phyloP scores from a whole-genome alignment of 1,140 invertebrate species.

The Drosophila ercepeae region DNA sequence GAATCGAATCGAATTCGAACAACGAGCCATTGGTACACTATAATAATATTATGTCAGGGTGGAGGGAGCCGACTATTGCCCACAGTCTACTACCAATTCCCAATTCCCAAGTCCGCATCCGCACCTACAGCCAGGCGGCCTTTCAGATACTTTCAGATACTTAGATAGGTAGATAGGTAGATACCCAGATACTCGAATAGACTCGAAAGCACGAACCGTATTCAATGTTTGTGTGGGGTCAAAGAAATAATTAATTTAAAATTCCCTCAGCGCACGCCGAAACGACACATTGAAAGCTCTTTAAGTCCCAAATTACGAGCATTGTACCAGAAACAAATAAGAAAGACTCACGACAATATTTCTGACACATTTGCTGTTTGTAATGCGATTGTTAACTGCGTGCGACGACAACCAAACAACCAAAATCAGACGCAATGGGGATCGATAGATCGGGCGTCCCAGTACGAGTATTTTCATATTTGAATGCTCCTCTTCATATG shows the following conservation, averaged over 20 bases:
- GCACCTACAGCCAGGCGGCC: conserved; percentile 32
- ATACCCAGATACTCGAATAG: conserved; percentile 5
- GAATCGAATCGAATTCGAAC: conserved; percentile 31
- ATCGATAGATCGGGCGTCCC: conserved; percentile 24
- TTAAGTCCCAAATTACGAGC: conserved; percentile 81
- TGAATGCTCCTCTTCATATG: conserved; percentile 38
- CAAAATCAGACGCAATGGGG: conserved; percentile 45
- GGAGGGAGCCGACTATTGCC: conserved; percentile 33
- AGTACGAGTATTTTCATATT: conserved; percentile 18
- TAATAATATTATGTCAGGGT: conserved; percentile 75
- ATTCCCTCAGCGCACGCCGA: conserved; percentile 70
- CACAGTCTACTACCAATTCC: not conserved
- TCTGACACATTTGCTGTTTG: conserved; percentile 77
- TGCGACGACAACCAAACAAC: conserved; percentile 67
- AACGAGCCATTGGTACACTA: conserved; percentile 62
- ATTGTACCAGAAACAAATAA: conserved; percentile 78
- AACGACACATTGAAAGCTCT: conserved; percentile 83
- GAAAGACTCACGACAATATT: conserved; percentile 76
- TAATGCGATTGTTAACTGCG: conserved; percentile 73
- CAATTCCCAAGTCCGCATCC: not conserved
- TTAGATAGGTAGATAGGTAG: too few species aligned
- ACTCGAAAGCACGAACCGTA: conserved; percentile 43
- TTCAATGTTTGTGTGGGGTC: conserved; percentile 67
- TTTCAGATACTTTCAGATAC: conserved; percentile 25
- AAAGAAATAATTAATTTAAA: conserved; percentile 83